Percentiles rank a stretch among this genome's conserved stretches.
These are phyloP conservation scores for Dicranocentrus wangi DNA, from an alignment of 2,888 invertebrate species.

Conservation along the genomic window DNA sequence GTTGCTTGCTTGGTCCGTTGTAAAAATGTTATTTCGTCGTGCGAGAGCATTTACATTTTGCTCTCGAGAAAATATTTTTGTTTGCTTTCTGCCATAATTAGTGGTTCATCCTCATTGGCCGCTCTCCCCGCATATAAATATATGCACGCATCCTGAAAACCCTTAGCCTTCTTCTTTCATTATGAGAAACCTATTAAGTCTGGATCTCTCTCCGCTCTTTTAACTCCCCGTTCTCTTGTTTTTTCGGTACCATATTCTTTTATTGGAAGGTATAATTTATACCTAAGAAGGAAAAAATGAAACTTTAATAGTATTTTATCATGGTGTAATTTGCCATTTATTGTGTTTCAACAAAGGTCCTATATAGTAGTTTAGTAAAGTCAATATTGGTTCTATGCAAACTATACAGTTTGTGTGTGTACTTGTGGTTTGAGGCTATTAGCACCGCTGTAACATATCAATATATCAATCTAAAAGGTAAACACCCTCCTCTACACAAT, in stretches of 20 bases:
- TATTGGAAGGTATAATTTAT: conserved; percentile 10
- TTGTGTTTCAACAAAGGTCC: neutral
- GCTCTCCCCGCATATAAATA: conserved; percentile 5
- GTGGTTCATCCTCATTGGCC: conserved; percentile 27
- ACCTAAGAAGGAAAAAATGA: neutral
- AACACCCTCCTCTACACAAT: neutral
- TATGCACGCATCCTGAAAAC: neutral
- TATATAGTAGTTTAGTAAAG: too few species aligned
- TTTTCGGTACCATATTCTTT: conserved; percentile 6
- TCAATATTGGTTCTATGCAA: conserved; percentile 17
- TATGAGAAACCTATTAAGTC: neutral
- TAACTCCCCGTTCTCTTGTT: neutral
- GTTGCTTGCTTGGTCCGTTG: too few species aligned
- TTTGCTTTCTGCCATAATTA: conserved; percentile 49
- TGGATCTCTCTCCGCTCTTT: neutral
- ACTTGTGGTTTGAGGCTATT: neutral
- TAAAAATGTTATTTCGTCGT: conserved; percentile 48
- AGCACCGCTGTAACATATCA: neutral
- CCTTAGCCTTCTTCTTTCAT: neutral
- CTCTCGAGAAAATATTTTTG: conserved; percentile 28
- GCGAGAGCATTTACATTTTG: conserved; percentile 39
- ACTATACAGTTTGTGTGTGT: neutral
- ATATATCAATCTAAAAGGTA: neutral
- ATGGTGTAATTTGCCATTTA: neutral
- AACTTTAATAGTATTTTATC: conserved; percentile 10